Conservation (phyloP, 35 echinoderm and acorn worm species). For the Strongylocentrotus purpuratus region DNA sequence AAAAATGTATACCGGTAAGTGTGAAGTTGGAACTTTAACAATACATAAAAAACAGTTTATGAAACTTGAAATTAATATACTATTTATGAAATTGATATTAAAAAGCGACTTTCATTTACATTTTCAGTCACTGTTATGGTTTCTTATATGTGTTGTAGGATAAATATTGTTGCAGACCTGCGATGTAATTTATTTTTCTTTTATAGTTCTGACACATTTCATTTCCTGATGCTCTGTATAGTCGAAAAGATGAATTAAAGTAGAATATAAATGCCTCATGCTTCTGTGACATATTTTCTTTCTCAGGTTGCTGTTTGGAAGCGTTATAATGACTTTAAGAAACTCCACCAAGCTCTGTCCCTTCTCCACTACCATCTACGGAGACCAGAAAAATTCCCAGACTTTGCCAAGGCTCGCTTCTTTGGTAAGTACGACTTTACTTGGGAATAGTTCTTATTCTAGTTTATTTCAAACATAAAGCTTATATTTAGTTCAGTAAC, state of each 20-base stretch:
- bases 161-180: no score
- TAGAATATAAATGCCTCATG: no score
- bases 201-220: not conserved
- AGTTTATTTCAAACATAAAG: not conserved
- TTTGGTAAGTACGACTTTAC: slow-evolving; percentile 66
- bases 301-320: slow-evolving; percentile 84
- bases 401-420: slow-evolving; percentile 93
- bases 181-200: not conserved
- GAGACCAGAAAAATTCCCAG: slow-evolving; percentile 92
- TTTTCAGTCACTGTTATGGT: no score
- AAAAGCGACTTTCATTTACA: no score
- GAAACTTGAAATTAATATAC: no score
- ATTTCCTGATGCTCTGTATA: not conserved
- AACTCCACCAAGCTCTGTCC: slow-evolving; percentile 81
- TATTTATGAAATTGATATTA: no score
- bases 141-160: not conserved
- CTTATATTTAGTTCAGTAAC: no score
- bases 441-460: not conserved
- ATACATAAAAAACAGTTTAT: no score
- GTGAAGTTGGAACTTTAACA: no score
- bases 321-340: slow-evolving; percentile 98
- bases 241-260: no score
- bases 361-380: slow-evolving; percentile 76
- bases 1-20: no score
- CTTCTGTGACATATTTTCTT: no score